These are phyloP conservation scores for Listrodromus nycthemerus DNA, from an alignment of 2,888 invertebrate genomes.

Conservation along the genomic window DNA sequence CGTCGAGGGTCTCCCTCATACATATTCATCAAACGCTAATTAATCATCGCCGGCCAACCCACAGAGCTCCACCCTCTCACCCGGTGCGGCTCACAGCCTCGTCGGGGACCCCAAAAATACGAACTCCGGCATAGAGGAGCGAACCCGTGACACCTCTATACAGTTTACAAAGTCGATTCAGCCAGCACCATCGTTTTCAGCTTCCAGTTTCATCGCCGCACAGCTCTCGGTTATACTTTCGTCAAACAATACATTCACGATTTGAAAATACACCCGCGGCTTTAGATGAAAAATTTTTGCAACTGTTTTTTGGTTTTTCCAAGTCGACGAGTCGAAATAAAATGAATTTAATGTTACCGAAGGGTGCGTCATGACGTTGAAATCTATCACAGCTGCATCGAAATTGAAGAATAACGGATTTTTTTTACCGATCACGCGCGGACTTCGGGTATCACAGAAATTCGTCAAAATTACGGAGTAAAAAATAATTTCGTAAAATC, in stretches of 20 bases:
- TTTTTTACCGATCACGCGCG: too few species aligned
- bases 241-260: constrained; percentile 17
- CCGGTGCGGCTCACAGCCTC: constrained; percentile 21
- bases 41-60: constrained; percentile 83
- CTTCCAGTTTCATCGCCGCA: constrained; percentile 24
- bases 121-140: constrained; percentile 43
- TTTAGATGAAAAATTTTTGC: constrained; percentile 2
- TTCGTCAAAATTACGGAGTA: too few species aligned
- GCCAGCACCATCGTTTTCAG: constrained; percentile 15
- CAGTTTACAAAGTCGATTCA: constrained; percentile 65
- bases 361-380: too few species aligned
- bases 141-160: constrained; percentile 49
- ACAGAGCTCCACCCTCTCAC: constrained; percentile 65
- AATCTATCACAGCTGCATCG: too few species aligned
- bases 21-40: constrained; percentile 85
- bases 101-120: constrained; percentile 55
- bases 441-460: too few species aligned
- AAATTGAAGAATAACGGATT: too few species aligned
- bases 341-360: too few species aligned
- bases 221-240: not conserved
- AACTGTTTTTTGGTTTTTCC: not conserved
- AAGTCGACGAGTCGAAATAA: too few species aligned
- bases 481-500: too few species aligned
- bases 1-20: constrained; percentile 78
- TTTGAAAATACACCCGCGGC: not conserved